Evolutionary conservation across 2,888 invertebrate species (phyloP).

Genomic region (Leptopilina myrica): DNA sequence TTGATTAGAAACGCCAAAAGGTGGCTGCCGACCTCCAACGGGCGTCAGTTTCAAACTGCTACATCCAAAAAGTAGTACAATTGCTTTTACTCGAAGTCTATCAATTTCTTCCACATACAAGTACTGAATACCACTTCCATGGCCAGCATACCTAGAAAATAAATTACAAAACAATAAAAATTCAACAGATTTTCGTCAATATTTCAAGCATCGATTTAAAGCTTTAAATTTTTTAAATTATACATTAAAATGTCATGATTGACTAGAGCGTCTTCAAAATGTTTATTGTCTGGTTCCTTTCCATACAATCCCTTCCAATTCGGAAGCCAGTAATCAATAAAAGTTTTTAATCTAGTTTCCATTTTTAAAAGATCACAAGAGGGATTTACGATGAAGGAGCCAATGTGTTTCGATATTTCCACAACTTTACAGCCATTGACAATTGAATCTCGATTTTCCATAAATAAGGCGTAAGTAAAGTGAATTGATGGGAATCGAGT

Average conservation of each 20-base stretch:
- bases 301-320: slow-evolving; percentile 82
- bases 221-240: slow-evolving; percentile 63
- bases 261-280: slow-evolving; percentile 79
- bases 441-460: slow-evolving; percentile 80
- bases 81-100: slow-evolving; percentile 78
- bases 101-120: slow-evolving; percentile 79
- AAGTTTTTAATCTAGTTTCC: slow-evolving; percentile 81
- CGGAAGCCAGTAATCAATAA: slow-evolving; percentile 79
- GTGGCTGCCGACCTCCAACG: slow-evolving; percentile 79
- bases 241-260: slow-evolving; percentile 83
- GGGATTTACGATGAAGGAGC: slow-evolving; percentile 80
- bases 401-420: slow-evolving; percentile 76
- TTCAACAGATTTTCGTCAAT: slow-evolving; percentile 18
- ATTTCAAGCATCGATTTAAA: neutral
- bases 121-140: slow-evolving; percentile 85
- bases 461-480: slow-evolving; percentile 81
- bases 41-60: slow-evolving; percentile 80
- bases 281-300: slow-evolving; percentile 78
- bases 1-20: slow-evolving; percentile 80
- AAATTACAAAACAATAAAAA: neutral
- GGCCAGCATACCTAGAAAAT: slow-evolving; percentile 83
- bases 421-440: slow-evolving; percentile 80
- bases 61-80: slow-evolving; percentile 85
- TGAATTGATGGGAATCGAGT: slow-evolving; percentile 87
- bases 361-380: slow-evolving; percentile 82